Evolutionary conservation across 2,113 vertebrate genomes (phyloP).

Genomic region (Crocuta crocuta): DNA sequence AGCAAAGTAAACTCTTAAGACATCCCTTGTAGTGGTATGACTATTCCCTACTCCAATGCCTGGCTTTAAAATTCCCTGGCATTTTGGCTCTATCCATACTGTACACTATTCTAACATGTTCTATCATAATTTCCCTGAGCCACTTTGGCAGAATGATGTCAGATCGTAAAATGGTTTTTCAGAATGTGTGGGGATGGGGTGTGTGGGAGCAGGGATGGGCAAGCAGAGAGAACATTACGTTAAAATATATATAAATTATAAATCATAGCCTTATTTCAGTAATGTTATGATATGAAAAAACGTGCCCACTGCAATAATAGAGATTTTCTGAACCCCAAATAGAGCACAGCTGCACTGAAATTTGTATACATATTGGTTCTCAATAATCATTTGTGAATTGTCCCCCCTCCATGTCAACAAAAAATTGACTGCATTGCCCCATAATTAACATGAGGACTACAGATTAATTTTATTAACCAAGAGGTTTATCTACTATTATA

Average conservation of each 20-base stretch:
- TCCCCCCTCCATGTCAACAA: not conserved
- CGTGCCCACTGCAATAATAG: not conserved
- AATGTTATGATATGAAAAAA: not conserved
- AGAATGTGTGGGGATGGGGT: not conserved
- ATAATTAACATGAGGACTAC: conserved; percentile 23
- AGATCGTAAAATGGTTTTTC: not conserved
- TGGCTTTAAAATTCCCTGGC: not conserved
- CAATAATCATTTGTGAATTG: not conserved
- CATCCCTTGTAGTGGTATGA: not conserved
- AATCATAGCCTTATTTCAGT: not conserved
- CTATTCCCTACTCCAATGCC: not conserved
- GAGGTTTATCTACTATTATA: not conserved
- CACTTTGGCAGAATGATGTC: not conserved
- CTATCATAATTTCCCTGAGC: not conserved
- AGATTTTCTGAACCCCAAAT: not conserved
- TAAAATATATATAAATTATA: not conserved
- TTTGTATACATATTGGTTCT: not conserved
- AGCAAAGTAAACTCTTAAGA: not conserved
- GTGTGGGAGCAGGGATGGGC: not conserved
- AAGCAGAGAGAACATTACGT: not conserved
- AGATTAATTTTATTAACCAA: conserved; percentile 38
- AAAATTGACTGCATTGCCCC: not conserved
- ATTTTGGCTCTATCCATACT: not conserved
- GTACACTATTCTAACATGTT: not conserved
- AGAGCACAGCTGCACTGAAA: not conserved